These are phyloP conservation scores for Coregonus ussuriensis DNA, from an alignment of 2,797 vertebrate genomes.

Conservation along the genomic window DNA sequence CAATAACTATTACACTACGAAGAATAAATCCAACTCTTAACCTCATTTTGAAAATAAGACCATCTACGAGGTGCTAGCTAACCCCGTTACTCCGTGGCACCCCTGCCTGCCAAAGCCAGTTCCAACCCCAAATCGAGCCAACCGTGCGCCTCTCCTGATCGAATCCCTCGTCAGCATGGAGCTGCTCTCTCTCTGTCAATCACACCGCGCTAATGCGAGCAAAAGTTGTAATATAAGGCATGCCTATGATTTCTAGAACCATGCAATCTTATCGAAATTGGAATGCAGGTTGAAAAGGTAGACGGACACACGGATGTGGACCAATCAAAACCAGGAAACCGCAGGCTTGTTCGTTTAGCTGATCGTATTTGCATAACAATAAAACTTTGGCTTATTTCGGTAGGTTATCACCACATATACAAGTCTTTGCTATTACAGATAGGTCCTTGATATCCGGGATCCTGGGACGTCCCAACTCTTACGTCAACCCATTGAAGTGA, in stretches of 20 bases:
- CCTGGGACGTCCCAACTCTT: too few species aligned
- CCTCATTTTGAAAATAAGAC: slow-evolving; percentile 79
- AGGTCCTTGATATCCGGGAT: too few species aligned
- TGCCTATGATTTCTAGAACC: background rate
- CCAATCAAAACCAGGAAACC: slow-evolving; percentile 17
- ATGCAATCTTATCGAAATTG: background rate
- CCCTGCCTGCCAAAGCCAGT: background rate
- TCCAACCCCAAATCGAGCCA: background rate
- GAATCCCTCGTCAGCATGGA: slow-evolving; percentile 4
- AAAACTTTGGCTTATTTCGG: background rate
- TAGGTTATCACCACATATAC: too few species aligned
- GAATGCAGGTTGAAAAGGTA: background rate
- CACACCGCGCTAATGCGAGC: background rate
- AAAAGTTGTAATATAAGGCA: background rate
- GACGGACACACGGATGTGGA: background rate
- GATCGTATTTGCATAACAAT: background rate
- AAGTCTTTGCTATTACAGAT: too few species aligned
- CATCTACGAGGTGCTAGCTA: slow-evolving; percentile 15
- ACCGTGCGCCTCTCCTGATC: slow-evolving; percentile 30
- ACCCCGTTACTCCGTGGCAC: slow-evolving; percentile 14
- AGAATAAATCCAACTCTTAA: slow-evolving; percentile 89
- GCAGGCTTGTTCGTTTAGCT: background rate
- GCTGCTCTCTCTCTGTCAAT: background rate
- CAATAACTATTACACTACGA: slow-evolving; percentile 83
- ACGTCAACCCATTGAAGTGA: too few species aligned